phyloP scores from a whole-genome alignment of 2,113 vertebrate species.

The Vulpes ferrilata region DNA sequence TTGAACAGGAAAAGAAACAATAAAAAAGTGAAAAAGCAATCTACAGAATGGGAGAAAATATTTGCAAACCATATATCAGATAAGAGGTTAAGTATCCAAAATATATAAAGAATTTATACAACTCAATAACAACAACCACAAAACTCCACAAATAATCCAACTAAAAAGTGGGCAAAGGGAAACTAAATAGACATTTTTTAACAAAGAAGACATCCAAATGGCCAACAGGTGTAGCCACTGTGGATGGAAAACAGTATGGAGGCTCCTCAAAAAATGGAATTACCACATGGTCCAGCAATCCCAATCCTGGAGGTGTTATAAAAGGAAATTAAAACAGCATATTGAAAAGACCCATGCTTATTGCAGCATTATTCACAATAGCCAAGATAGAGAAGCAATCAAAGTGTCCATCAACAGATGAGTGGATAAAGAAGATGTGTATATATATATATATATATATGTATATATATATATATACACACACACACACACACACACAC shows the following conservation, averaged over 20 bases:
- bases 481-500: too few species aligned
- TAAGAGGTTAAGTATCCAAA: background rate
- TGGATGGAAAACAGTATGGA: background rate
- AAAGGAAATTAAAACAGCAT: background rate
- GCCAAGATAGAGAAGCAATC: background rate
- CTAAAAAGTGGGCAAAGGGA: background rate
- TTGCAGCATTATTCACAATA: background rate
- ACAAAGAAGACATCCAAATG: background rate
- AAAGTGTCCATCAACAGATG: background rate
- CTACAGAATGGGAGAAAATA: background rate
- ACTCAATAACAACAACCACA: background rate
- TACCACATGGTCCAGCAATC: background rate
- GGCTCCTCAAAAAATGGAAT: background rate
- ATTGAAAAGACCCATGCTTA: background rate
- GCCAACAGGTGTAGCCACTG: background rate
- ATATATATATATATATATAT: too few species aligned
- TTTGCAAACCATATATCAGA: background rate
- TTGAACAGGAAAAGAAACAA: background rate
- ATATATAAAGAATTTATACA: background rate
- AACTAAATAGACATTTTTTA: background rate
- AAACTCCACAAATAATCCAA: background rate
- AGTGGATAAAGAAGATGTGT: background rate
- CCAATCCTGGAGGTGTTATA: background rate
- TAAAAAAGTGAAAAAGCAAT: background rate
- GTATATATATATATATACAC: too few species aligned